phyloP scores from a whole-genome alignment of 2,113 vertebrate genomes.

The Pleuronectes platessa region DNA sequence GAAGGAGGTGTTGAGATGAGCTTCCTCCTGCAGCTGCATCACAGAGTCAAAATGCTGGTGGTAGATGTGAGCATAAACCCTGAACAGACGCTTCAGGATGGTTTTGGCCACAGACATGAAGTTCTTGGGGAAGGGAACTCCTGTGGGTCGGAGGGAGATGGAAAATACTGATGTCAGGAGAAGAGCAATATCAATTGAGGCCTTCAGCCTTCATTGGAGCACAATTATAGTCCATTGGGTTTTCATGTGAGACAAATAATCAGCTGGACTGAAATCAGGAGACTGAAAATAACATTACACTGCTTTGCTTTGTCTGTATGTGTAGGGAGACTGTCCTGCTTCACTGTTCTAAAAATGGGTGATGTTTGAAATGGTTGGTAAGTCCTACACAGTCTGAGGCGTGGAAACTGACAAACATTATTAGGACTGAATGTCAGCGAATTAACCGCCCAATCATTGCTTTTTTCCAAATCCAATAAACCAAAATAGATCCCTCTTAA shows the following conservation, averaged over 20 bases:
- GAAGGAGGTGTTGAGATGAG: constrained; percentile 98
- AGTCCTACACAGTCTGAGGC: not conserved
- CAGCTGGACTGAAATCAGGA: constrained; percentile 19
- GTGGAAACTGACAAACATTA: not conserved
- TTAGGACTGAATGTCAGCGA: not conserved
- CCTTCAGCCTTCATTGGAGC: not conserved
- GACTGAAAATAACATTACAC: not conserved
- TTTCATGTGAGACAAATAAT: constrained; percentile 29
- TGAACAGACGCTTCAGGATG: constrained; percentile 94
- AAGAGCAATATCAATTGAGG: not conserved
- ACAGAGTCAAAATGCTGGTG: constrained; percentile 98
- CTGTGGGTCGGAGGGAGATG: constrained; percentile 66
- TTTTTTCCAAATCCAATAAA: not conserved
- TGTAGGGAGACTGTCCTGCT: not conserved
- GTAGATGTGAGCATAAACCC: constrained; percentile 97
- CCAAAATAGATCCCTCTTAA: not conserved
- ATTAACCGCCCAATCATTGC: no score
- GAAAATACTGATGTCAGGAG: constrained; percentile 28
- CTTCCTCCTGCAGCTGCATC: constrained; percentile 97
- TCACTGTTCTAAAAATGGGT: not conserved
- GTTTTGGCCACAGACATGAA: constrained; percentile 99
- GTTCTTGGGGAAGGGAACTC: constrained; percentile 96
- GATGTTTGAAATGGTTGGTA: not conserved
- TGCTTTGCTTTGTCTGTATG: constrained; percentile 1
- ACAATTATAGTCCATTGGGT: not conserved